Percentiles rank a stretch among this genome's conserved stretches.
Conservation (phyloP, 2,797 vertebrate genomes). For the Paratrypauchen microcephalus region DNA sequence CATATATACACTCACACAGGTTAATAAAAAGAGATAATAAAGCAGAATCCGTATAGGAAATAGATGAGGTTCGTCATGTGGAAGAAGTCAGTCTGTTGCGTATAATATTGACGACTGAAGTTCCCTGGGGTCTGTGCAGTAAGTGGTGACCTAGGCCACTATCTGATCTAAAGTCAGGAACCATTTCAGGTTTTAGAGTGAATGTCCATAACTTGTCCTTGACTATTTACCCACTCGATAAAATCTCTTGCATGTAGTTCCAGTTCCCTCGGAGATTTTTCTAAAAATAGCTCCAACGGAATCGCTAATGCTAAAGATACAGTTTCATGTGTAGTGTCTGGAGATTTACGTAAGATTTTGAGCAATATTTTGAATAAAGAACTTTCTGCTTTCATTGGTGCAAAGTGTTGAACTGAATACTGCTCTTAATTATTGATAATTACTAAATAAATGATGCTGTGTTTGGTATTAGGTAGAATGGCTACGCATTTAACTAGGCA, state of each 20-base stretch:
- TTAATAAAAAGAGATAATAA: background rate
- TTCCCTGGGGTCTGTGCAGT: background rate
- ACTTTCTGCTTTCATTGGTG: slow-evolving; percentile 8
- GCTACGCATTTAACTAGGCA: no score
- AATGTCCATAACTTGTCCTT: background rate
- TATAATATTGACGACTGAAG: background rate
- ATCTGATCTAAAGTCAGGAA: background rate
- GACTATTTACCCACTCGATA: background rate
- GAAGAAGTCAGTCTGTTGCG: background rate
- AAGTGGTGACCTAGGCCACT: background rate
- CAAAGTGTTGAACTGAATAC: background rate
- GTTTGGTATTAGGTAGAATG: no score
- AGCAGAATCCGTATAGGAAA: background rate
- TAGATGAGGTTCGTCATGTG: background rate
- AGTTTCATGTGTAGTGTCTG: slow-evolving; percentile 25
- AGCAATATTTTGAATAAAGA: slow-evolving; percentile 19
- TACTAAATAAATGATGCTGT: background rate
- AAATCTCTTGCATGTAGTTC: slow-evolving; percentile 7
- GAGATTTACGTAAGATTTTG: slow-evolving; percentile 17
- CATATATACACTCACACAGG: background rate
- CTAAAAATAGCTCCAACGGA: slow-evolving; percentile 39
- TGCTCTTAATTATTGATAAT: background rate
- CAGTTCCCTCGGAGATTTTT: slow-evolving; percentile 19
- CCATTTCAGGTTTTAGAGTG: background rate
- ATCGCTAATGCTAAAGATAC: slow-evolving; percentile 24